These are phyloP conservation scores for Platorchestia sp. DNA, from an alignment of 1,140 invertebrate species.

Conservation along the genomic window DNA sequence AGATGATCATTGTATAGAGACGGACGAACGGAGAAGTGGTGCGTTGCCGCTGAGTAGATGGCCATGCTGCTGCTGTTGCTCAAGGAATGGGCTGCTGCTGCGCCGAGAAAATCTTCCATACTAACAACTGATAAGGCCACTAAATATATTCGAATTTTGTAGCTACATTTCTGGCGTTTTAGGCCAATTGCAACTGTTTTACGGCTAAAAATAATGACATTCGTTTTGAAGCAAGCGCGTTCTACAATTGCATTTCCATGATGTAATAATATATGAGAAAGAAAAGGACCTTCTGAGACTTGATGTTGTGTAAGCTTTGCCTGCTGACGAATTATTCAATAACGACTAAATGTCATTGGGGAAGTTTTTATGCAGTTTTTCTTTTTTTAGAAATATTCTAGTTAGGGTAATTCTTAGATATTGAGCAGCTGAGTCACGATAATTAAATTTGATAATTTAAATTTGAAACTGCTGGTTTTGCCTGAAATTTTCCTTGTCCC, in stretches of 20 bases:
- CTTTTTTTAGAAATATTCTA: too few relatives aligned
- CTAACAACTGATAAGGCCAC: not conserved
- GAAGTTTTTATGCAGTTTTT: not conserved
- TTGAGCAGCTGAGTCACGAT: too few relatives aligned
- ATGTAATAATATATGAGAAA: too few relatives aligned
- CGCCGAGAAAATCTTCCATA: constrained; percentile 17
- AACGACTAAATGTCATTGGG: too few relatives aligned
- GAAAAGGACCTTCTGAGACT: too few relatives aligned
- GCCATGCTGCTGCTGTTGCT: not conserved
- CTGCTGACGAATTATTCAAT: too few relatives aligned
- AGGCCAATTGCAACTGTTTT: not conserved
- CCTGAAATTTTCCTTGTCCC: too few relatives aligned
- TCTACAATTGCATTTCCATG: too few relatives aligned
- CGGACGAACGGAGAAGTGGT: constrained; percentile 30
- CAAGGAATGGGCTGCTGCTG: not conserved
- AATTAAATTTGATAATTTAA: too few relatives aligned
- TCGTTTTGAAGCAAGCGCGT: not conserved
- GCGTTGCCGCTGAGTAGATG: constrained; percentile 29
- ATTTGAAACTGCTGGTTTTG: too few relatives aligned
- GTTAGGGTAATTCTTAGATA: too few relatives aligned
- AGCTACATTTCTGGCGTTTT: not conserved
- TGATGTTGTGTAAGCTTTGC: too few relatives aligned
- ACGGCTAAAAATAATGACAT: not conserved
- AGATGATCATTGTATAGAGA: constrained; percentile 53
- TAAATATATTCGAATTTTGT: not conserved